These are phyloP conservation scores for Noctua comes DNA, from an alignment of 2,888 invertebrate species.

Conservation along the genomic window DNA sequence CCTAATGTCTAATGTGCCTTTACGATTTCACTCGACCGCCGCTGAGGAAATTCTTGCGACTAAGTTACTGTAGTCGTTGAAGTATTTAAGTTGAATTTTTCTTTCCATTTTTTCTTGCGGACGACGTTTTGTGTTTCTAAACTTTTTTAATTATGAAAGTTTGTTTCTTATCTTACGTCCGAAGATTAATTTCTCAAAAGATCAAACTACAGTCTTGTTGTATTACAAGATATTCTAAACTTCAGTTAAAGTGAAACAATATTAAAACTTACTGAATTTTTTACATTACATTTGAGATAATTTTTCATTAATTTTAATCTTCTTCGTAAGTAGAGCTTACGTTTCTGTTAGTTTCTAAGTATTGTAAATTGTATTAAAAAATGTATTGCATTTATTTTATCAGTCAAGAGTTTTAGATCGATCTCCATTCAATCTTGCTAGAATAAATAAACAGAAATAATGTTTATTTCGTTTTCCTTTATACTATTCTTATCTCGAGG, in stretches of 20 bases:
- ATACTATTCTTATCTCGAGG: slow-evolving; percentile 13
- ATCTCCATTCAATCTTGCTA: slow-evolving; percentile 17
- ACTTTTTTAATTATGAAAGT: slow-evolving; percentile 26
- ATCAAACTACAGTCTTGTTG: background rate
- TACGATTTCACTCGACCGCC: slow-evolving; percentile 44
- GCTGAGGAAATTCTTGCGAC: slow-evolving; percentile 13
- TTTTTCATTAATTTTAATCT: background rate
- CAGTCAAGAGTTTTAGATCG: background rate
- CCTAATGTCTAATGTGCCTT: slow-evolving; percentile 24
- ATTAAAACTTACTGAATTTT: background rate
- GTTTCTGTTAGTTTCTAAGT: background rate
- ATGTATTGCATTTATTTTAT: slow-evolving; percentile 5
- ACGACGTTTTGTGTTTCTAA: background rate
- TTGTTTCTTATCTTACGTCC: slow-evolving; percentile 8
- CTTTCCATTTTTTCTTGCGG: slow-evolving; percentile 1
- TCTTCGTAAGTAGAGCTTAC: background rate
- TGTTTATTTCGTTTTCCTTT: background rate
- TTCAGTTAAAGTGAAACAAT: background rate
- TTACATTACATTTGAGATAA: background rate
- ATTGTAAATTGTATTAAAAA: background rate
- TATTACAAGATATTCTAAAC: slow-evolving; percentile 6
- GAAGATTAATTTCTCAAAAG: background rate
- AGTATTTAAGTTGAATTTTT: background rate
- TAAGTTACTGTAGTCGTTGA: slow-evolving; percentile 22
- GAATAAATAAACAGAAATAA: slow-evolving; percentile 24